Percentiles rank a stretch among this genome's conserved stretches.
phyloP scores from a whole-genome alignment of 2,888 invertebrate species.

The Ferdinandea cuprea region DNA sequence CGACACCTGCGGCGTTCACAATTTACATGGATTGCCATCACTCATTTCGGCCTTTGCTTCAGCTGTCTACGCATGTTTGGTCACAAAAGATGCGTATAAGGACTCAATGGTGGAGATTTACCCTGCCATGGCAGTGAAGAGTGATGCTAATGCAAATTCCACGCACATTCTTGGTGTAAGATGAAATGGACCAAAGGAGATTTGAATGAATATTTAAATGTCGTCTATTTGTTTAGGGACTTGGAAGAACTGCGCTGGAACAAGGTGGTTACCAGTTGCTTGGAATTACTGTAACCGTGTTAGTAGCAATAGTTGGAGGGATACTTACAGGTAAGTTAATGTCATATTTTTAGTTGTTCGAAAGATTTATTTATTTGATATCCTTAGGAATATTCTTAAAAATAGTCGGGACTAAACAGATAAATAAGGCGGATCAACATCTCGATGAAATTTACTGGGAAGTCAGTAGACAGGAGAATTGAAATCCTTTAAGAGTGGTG shows the following conservation, averaged over 20 bases:
- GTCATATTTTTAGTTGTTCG: background rate
- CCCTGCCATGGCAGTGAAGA: constrained; percentile 84
- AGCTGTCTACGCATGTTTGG: constrained; percentile 89
- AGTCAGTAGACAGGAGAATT: constrained; percentile 81
- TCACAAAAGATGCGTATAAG: constrained; percentile 87
- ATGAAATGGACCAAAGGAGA: constrained; percentile 35
- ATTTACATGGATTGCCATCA: constrained; percentile 98
- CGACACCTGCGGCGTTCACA: constrained; percentile 93
- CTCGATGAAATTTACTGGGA: constrained; percentile 88
- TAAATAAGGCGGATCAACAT: constrained; percentile 85
- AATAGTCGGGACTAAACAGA: constrained; percentile 82
- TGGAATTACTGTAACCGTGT: constrained; percentile 88
- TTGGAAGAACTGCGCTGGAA: constrained; percentile 85
- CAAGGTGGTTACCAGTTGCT: constrained; percentile 92
- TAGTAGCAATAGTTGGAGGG: constrained; percentile 88
- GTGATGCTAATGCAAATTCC: constrained; percentile 77
- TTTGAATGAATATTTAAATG: background rate
- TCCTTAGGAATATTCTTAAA: constrained; percentile 84
- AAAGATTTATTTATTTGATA: constrained; percentile 66
- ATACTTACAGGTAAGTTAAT: constrained; percentile 88
- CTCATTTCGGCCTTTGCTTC: constrained; percentile 92
- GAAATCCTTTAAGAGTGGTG: background rate
- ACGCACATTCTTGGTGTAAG: constrained; percentile 80
- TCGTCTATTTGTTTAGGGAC: constrained; percentile 82
- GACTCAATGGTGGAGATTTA: constrained; percentile 85